phyloP scores from a whole-genome alignment of 2,888 invertebrate genomes.

The Tillus elongatus region DNA sequence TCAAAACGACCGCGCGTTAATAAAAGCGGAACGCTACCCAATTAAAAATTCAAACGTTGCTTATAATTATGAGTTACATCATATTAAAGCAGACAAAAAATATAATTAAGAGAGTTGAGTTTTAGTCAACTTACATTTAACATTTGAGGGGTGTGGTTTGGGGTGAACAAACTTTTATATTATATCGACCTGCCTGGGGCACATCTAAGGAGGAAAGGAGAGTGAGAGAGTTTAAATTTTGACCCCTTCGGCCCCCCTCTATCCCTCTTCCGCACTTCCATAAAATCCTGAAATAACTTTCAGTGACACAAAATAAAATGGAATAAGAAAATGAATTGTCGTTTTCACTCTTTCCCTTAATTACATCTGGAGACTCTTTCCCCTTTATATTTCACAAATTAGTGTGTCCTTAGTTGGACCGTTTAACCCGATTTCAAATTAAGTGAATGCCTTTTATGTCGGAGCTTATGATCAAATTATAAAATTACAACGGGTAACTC shows the following conservation, averaged over 20 bases:
- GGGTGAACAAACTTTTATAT: conserved; percentile 34
- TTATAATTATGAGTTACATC: conserved; percentile 7
- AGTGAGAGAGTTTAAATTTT: conserved; percentile 34
- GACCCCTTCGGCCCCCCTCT: conserved; percentile 21
- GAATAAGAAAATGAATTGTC: conserved; percentile 35
- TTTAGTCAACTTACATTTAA: conserved; percentile 26
- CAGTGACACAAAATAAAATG: conserved; percentile 33
- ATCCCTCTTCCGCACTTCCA: conserved; percentile 25
- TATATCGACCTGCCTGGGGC: conserved; percentile 35
- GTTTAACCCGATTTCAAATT: conserved; percentile 17
- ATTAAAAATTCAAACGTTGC: conserved; percentile 4
- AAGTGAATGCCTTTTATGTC: conserved; percentile 14
- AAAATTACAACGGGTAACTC: conserved; percentile 2
- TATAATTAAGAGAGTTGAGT: conserved; percentile 25
- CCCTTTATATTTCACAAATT: conserved; percentile 17
- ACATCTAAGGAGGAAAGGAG: conserved; percentile 30
- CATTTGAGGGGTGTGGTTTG: conserved; percentile 31
- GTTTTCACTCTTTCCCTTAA: conserved; percentile 32
- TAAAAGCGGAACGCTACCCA: conserved; percentile 5
- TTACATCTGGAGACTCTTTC: conserved; percentile 21
- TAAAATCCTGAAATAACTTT: conserved; percentile 34
- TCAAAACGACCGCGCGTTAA: conserved; percentile 4
- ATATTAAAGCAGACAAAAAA: conserved; percentile 13
- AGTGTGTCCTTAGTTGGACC: conserved; percentile 15
- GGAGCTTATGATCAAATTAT: conserved; percentile 3